These are phyloP conservation scores for Entomobrya proxima DNA, from an alignment of 2,888 invertebrate species.

Conservation along the genomic window DNA sequence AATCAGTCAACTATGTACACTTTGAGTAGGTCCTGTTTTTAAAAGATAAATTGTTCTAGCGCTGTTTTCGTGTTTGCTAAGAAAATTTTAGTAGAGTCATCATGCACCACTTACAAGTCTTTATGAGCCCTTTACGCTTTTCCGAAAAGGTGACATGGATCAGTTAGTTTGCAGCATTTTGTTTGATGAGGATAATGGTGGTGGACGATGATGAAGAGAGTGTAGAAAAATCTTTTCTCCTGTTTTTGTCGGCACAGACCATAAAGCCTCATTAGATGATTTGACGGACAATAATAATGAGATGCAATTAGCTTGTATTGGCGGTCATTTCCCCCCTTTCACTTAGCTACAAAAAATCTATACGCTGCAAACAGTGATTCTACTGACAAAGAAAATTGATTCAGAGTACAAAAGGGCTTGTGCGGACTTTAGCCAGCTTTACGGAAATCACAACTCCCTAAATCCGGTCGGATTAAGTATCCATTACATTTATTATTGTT, in stretches of 20 bases:
- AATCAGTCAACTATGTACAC: no score
- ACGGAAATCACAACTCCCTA: slow-evolving; percentile 11
- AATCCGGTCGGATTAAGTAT: slow-evolving; percentile 40
- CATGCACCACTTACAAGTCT: slow-evolving; percentile 52
- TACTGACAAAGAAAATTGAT: not conserved
- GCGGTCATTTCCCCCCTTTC: not conserved
- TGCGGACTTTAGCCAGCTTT: not conserved
- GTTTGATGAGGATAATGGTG: not conserved
- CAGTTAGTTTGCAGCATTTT: slow-evolving; percentile 27
- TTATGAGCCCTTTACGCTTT: slow-evolving; percentile 41
- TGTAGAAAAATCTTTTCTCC: slow-evolving; percentile 20
- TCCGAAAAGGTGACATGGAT: slow-evolving; percentile 49
- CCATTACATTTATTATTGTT: slow-evolving; percentile 28
- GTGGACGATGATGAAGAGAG: slow-evolving; percentile 13
- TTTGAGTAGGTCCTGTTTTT: no score
- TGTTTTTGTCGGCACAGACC: not conserved
- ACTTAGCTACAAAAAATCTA: not conserved
- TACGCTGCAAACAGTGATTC: not conserved
- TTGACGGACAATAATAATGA: slow-evolving; percentile 20
- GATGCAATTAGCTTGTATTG: slow-evolving; percentile 22
- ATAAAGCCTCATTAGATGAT: not conserved
- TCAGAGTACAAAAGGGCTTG: slow-evolving; percentile 17
- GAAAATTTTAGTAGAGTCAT: slow-evolving; percentile 40
- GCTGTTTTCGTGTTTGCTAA: not conserved
- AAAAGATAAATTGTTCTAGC: no score